Base-by-base conservation (phyloP, 2,113 vertebrate genomes). In the Pluvianellus socialis region DNA sequence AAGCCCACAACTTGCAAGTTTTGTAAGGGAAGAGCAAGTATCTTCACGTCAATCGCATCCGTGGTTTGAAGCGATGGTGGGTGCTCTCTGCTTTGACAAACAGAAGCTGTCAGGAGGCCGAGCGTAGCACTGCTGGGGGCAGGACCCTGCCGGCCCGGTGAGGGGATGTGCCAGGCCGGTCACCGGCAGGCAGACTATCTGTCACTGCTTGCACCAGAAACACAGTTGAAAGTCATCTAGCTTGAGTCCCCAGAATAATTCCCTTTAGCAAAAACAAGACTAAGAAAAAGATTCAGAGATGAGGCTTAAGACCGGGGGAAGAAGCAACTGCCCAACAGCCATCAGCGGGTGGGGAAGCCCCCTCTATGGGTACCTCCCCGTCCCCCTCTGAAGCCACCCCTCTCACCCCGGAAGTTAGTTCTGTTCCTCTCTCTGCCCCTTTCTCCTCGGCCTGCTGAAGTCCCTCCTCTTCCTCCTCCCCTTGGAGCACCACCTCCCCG, bases 371-470 rank as follows among this genome's bases (percentile, higher is more conserved):
- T 98, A 6, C 98, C 99, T 49, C 99, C 99, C 0, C 99, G 98
- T 10, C 99, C 99, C 9, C 98, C 98, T 85, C 99, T 96, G 96
- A 99, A 99, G 59, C 99, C 99, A 4, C 99, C 99, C 45, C 99
- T 97, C 86, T 99, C 99, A 4, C 99, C 99, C 7, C 99, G 98
- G 88, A 99, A 99, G 95, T 99, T 99, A 73, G 99, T 99, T 56
- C 99, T 97, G 93, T 99, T 99, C 97, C 99, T 98, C 88, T 99
- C 99, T 42, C 99, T 98, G 85, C 99, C 99, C 65, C 99, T 97
- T 80, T 99, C 99, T 21, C 98, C 98, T 5, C 99, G 98, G 72
- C 99, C 98, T 1, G 99, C 99, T 3, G 98, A 98, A 9, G 99
- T 98, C 5, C 99, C 99, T 23, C 99, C 99, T 40, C 99, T 98